Base-by-base conservation (phyloP, 30 jellyfish, hydroid and myxozoan genomes). In the Phacellophora camtschatica region DNA sequence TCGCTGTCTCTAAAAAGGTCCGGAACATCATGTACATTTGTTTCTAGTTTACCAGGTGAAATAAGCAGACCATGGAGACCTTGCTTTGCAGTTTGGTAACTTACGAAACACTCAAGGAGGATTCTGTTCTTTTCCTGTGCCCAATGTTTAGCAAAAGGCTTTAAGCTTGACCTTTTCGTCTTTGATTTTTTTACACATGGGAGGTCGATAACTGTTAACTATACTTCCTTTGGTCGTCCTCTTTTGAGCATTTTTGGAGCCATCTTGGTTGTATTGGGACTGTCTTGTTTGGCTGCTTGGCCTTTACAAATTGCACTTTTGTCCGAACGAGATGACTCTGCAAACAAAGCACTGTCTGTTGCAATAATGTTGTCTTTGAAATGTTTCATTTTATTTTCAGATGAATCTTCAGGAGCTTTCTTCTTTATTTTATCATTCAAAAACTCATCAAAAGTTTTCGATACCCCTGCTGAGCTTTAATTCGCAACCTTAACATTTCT, bases 141-240 rank as follows among this genome's bases (percentile, higher is more conserved):
- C 68, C 71, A 22, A 3, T 19, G 83, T 43, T 68, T 68, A 10
- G 70, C 69, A 30, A 68, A 68, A 15, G 83, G 83, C 25, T 22
- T 43, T 0, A 68, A 16, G 36, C 83, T 12, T 10, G 29, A 20
- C 30, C 39, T 41, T 4, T 54, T 30, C 16, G 18, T 20, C 50
- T 35, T 68, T 15, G 41, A 34, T 54, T 20, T 68, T 22, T 68
- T 68, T 2, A 43, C 30, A 16, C 41, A 16, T 11, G 86, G 86
- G 13, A 72, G 57, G 18, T 81, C 86, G 20, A 72, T 72, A 6
- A 29, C 77, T 11, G 86, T 72, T 51, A 72, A 16, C 49, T 35
- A 81, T 8, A 81, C 86, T 25, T 81, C 86, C 39, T 72, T 72
- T 10, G 78, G 77, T 39, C 86, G 22, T 9, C 86, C 86, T 25